Evolutionary conservation across 2,797 vertebrate genomes (phyloP), one percentile per base, ranked within the genome.

Genomic region (Pseudotriccus pelzelni): DNA sequence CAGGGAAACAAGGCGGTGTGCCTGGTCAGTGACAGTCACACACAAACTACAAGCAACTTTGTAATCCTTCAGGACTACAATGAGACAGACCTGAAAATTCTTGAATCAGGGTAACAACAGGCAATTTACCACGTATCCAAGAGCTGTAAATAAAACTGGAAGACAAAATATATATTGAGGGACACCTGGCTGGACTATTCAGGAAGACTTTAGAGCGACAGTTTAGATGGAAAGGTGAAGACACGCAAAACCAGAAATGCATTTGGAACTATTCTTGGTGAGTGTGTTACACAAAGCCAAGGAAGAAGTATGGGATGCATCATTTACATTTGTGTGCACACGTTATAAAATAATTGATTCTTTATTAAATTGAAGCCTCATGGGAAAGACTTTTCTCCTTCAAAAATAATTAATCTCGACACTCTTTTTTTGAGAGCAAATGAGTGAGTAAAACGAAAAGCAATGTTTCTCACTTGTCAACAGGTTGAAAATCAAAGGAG

Each of bases 401-500:
- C 27, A 56, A 59, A 90, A 14, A n/a, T 32, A 85, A 88, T 73
- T 85, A 73, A 73, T 49, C 23, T n/a, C 44, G 18, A n/a, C 12
- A 34, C 16, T 25, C 23, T 39, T n/a, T 72, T 79, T 81, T 63
- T 14, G 55, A 55, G 44, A 74, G 10, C 4, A 63, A 85, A 83
- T 16, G 32, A 66, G n/a, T 34, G n/a, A 79, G 34, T 13, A 79
- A 83, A 91, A 69, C 27, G 12, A 92, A 76, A 84, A 77, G 27
- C 60, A 72, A 32, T 13, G 16, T 67, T 88, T 90, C 41, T 41
- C 28, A 36, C 28, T 92, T 70, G 39, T 74, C 12, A 14, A 84
- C 56, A 67, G 56, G 56, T 36, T 70, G 44, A 86, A 90, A 93
- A 90, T 62, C 84, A 92, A 82, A 90, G 14, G 52, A 89, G 55